Conservation (phyloP, 2,113 vertebrate species). For the Lycocorax pyrrhopterus region DNA sequence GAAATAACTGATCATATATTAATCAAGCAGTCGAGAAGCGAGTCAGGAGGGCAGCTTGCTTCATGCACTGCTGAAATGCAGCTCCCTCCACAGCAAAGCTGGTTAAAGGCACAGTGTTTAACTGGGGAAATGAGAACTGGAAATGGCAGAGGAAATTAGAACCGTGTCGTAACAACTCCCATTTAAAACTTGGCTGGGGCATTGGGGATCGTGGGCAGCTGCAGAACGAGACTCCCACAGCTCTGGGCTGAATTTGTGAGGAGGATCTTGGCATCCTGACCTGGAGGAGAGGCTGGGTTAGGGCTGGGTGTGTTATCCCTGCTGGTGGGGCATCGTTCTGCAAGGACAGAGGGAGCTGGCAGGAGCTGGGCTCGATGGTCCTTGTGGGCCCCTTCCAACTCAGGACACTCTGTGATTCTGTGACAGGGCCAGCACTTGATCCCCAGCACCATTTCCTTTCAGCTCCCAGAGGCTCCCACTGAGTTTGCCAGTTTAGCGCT, state of each 20-base stretch:
- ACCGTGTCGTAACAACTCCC: accelerated
- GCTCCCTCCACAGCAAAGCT: background rate
- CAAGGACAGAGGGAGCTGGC: background rate
- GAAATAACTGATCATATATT: constrained; percentile 35
- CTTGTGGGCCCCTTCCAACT: background rate
- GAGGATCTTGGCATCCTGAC: background rate
- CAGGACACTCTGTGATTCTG: background rate
- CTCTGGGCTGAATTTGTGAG: background rate
- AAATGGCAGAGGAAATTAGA: constrained; percentile 13
- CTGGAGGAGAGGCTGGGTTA: background rate
- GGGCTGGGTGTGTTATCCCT: background rate
- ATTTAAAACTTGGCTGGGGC: background rate
- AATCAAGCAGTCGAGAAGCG: background rate
- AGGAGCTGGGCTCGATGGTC: background rate
- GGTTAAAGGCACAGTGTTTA: background rate
- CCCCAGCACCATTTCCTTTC: background rate
- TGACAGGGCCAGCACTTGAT: background rate
- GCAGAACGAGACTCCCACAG: background rate
- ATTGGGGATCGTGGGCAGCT: background rate
- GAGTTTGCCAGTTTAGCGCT: background rate
- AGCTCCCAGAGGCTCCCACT: background rate
- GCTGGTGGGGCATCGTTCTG: background rate
- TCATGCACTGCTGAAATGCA: background rate
- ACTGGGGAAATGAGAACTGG: background rate
- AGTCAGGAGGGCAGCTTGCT: background rate